Conservation (phyloP, 1,140 invertebrate genomes). For the Leucophenga varia region DNA sequence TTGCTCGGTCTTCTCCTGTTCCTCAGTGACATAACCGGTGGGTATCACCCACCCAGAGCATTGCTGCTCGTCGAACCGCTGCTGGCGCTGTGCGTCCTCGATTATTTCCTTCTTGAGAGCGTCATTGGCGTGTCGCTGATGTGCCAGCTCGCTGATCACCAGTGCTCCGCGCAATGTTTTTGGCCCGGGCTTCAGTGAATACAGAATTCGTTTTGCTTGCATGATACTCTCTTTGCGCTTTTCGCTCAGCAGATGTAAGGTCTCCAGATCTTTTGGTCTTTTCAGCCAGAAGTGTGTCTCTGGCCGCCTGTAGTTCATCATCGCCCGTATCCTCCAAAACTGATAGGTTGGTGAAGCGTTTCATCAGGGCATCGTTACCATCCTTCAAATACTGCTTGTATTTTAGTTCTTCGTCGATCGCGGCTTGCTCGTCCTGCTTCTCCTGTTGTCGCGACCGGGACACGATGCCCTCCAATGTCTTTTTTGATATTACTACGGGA, state of each 20-base stretch:
- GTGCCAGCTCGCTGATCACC: slow-evolving; percentile 22
- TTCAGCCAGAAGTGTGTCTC: background rate
- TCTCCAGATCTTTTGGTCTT: too few species aligned
- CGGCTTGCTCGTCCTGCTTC: slow-evolving; percentile 6
- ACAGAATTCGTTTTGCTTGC: slow-evolving; percentile 22
- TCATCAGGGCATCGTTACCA: slow-evolving; percentile 28
- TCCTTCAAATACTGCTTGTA: slow-evolving; percentile 37
- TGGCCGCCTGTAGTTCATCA: slow-evolving; percentile 1
- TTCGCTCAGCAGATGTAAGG: slow-evolving; percentile 11
- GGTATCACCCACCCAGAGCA: slow-evolving; percentile 25
- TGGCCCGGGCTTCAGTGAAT: slow-evolving; percentile 29
- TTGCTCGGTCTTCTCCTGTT: slow-evolving; percentile 8
- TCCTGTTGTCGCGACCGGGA: slow-evolving; percentile 17
- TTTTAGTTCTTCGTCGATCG: slow-evolving; percentile 31
- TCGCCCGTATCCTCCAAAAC: background rate
- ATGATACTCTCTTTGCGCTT: slow-evolving; percentile 33
- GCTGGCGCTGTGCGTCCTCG: slow-evolving; percentile 13
- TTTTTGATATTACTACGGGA: slow-evolving; percentile 32
- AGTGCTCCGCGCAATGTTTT: slow-evolving; percentile 21
- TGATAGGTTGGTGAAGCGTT: slow-evolving; percentile 27
- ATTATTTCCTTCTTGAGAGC: slow-evolving; percentile 23
- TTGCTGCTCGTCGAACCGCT: slow-evolving; percentile 17
- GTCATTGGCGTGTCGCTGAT: slow-evolving; percentile 21
- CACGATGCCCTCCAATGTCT: slow-evolving; percentile 21
- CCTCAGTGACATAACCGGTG: slow-evolving; percentile 15